A percentile compares a stretch with the other conserved stretches of the same genome.
Evolutionary conservation across 2,888 invertebrate species (phyloP).

Genomic region (Ecliptopera silaceata): DNA sequence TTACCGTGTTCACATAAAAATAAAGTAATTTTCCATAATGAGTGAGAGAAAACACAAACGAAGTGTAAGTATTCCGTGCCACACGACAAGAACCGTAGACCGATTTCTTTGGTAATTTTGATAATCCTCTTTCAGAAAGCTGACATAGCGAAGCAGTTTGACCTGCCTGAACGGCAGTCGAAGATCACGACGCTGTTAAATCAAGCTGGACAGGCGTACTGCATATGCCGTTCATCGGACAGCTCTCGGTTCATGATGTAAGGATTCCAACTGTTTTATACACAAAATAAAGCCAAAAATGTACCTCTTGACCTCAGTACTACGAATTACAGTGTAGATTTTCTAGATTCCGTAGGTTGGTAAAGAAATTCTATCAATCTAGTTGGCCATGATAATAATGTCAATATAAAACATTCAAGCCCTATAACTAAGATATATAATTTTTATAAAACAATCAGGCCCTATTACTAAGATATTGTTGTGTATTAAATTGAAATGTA

Average conservation of each 20-base stretch:
- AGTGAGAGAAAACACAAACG: conserved; percentile 71
- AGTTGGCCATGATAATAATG: too few relatives aligned
- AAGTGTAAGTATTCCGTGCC: conserved; percentile 59
- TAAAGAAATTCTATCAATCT: too few relatives aligned
- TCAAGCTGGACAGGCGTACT: conserved; percentile 96
- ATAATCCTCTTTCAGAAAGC: conserved; percentile 85
- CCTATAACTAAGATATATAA: not conserved
- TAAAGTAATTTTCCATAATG: conserved; percentile 46
- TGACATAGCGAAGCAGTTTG: conserved; percentile 94
- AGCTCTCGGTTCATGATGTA: conserved; percentile 98
- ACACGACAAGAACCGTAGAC: not conserved
- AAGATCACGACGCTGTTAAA: conserved; percentile 94
- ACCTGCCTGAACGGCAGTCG: conserved; percentile 94
- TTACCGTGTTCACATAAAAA: not conserved
- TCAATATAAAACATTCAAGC: too few relatives aligned
- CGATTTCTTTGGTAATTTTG: not conserved
- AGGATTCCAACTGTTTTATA: conserved; percentile 48
- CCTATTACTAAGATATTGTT: not conserved
- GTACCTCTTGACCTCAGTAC: too few relatives aligned
- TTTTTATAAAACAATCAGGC: too few relatives aligned
- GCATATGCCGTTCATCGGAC: conserved; percentile 96
- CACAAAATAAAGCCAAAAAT: too few relatives aligned
- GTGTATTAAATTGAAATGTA: too few relatives aligned
- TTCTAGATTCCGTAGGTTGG: too few relatives aligned
- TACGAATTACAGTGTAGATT: too few relatives aligned